A percentile compares a stretch with the other conserved stretches of the same genome.
phyloP scores from a whole-genome alignment of 2,113 vertebrate genomes.

The Meriones unguiculatus region DNA sequence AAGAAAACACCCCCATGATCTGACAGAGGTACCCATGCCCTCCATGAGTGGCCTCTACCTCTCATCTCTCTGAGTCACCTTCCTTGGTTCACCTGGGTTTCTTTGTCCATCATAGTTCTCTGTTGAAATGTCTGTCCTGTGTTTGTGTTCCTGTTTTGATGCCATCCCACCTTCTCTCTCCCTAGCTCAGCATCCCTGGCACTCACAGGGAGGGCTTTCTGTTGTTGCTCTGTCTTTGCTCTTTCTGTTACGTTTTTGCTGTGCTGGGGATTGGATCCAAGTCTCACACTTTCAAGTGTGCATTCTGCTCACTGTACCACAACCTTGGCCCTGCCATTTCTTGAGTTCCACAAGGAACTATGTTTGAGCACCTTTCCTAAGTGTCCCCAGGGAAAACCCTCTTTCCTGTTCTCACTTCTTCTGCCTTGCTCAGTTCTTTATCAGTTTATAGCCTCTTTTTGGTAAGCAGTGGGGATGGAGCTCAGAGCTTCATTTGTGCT shows the following conservation, averaged over 20 bases:
- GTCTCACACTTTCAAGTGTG: neutral
- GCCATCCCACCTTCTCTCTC: neutral
- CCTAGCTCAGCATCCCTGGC: neutral
- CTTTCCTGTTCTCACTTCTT: neutral
- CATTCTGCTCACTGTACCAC: neutral
- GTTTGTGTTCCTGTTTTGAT: neutral
- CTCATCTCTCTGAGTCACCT: neutral
- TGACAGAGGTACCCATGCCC: neutral
- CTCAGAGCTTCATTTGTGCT: neutral
- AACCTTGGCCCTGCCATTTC: neutral
- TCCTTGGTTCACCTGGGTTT: too few species aligned
- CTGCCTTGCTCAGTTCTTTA: neutral
- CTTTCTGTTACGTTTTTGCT: neutral
- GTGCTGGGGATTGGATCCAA: neutral
- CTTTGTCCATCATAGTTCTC: neutral
- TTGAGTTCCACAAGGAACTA: neutral
- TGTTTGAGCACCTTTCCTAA: neutral
- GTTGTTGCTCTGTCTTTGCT: neutral
- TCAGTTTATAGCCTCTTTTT: neutral
- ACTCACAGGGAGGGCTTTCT: neutral
- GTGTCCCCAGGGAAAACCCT: neutral
- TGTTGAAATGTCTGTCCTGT: neutral
- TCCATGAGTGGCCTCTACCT: neutral
- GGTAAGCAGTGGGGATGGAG: neutral
- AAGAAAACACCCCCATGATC: neutral